Base-by-base conservation (phyloP, 92 coral and sea anemone species). In the Zoanthus sansibaricus region DNA sequence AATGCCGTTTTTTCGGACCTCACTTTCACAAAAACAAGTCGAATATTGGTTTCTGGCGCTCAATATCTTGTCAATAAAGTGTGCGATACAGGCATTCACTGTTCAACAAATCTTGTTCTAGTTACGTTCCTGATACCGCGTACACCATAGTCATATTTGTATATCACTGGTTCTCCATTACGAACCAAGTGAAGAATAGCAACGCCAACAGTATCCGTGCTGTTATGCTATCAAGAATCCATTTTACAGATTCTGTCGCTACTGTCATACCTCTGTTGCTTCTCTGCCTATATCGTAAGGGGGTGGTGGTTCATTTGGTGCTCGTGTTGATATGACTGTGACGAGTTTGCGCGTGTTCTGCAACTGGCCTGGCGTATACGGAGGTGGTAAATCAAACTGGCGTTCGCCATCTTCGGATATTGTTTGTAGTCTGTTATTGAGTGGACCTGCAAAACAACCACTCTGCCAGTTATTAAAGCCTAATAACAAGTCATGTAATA, bases 241-340 rank as follows among this genome's bases (percentile, higher is more conserved):
- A 52, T 46, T 20, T 83, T 9, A 20, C 25, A 45, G 44, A 5
- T 20, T 10, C 52, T 67, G 10, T 78, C 55, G 73, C 71, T 66
- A 73, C 11, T 75, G 92, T 88, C 89, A 94, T 87, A 94, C 98
- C 49, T 94, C 90, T 14, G 98, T 94, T 7, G 98, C 98, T 30
- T 93, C 92, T 82, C 91, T 87, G 3, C 94, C 92, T 33, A 90
- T 93, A 71, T 96, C 98, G 72, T 96, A 96, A 18, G 99, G 99
- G 10, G 99, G 99, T 6, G 99, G 99, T 25, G 98, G 98, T 70
- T 95, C 98, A 83, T 95, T 95, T 18, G 98, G 97, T 45, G 95
- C 90, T 13, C 90, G 86, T 21, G 91, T 83, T 71, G 93, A 68
- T 62, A 83, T 87, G 6, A 87, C 73, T 14, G 90, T 89, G 49